These are phyloP conservation scores for Sebastes fasciatus DNA, from an alignment of 2,113 vertebrate species.

Conservation along the genomic window DNA sequence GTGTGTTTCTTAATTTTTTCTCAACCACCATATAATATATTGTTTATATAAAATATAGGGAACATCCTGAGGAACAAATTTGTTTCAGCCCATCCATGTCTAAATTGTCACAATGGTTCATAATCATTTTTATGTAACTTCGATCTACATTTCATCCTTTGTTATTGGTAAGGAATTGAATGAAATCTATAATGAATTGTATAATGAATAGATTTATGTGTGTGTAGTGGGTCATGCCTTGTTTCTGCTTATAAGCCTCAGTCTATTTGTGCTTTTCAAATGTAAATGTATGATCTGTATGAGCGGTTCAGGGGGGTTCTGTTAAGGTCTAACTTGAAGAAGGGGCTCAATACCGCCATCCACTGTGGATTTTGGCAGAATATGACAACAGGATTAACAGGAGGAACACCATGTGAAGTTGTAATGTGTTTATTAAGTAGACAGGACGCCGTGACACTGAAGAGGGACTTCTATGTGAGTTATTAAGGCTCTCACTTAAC, in stretches of 20 bases:
- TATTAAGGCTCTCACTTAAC: not conserved
- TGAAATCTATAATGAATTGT: too few species aligned
- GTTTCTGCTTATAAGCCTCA: not conserved
- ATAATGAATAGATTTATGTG: too few species aligned
- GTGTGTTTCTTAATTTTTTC: not conserved
- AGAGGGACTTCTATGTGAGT: too few species aligned
- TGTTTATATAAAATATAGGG: not conserved
- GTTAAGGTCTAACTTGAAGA: not conserved
- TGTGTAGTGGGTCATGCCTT: not conserved
- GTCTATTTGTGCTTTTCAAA: not conserved
- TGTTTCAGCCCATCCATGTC: not conserved
- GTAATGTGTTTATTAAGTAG: not conserved
- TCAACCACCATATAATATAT: not conserved
- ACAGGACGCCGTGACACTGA: too few species aligned
- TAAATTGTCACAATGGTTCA: not conserved
- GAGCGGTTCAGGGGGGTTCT: too few species aligned
- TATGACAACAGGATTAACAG: not conserved
- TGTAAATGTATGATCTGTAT: not conserved
- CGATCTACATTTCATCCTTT: not conserved
- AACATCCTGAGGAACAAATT: not conserved
- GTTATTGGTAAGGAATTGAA: not conserved
- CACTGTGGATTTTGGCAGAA: not conserved
- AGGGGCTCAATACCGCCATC: conserved; percentile 14
- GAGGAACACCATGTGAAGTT: not conserved
- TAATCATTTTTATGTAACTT: not conserved